phyloP scores from a whole-genome alignment of 2,888 invertebrate genomes.

The Calameuta pallipes region DNA sequence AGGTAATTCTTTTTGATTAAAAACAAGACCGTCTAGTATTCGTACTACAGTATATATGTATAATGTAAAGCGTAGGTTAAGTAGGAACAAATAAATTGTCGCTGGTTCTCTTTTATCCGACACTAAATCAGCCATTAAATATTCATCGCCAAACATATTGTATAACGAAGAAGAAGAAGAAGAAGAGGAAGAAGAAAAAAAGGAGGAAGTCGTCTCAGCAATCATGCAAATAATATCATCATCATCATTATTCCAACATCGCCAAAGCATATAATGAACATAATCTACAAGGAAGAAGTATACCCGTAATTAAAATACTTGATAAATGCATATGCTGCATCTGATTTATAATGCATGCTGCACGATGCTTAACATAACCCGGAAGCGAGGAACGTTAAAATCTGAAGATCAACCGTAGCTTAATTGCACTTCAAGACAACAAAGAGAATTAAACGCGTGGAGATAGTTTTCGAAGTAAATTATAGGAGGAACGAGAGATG shows the following conservation, averaged over 20 bases:
- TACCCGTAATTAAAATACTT: background rate
- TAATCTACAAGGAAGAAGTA: background rate
- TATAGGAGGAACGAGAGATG: background rate
- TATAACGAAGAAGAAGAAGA: background rate
- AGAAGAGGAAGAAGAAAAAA: no score
- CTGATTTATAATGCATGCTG: background rate
- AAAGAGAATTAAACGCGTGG: background rate
- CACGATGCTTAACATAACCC: background rate
- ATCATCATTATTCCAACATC: background rate
- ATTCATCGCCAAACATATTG: background rate
- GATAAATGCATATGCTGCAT: background rate
- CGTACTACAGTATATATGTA: background rate
- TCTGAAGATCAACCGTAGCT: background rate
- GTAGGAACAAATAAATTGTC: slow-evolving; percentile 1
- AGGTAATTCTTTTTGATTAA: background rate
- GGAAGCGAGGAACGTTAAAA: background rate
- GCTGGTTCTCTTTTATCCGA: background rate
- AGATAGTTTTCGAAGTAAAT: background rate
- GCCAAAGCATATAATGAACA: background rate
- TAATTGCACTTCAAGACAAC: background rate
- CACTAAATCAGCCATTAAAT: background rate
- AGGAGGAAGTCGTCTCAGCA: background rate
- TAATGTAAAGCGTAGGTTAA: background rate
- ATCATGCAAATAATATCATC: background rate
- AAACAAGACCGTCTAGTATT: background rate